Base-by-base conservation (phyloP, 2,113 vertebrate genomes). In the Lasiurus borealis region DNA sequence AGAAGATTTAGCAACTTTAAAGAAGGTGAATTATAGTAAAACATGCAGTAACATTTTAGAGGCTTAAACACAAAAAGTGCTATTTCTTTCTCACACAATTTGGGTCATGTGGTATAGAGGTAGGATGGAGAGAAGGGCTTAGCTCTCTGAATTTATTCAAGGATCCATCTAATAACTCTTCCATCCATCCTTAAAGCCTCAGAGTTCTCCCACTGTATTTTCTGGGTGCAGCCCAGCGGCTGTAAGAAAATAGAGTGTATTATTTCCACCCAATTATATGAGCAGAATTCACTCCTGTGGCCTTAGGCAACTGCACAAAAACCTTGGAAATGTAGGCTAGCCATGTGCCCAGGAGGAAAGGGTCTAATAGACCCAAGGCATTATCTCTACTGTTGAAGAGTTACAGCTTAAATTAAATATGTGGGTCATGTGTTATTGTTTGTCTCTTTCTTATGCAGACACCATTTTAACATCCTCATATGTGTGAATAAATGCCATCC, bases 361-460 rank as follows among this genome's bases (percentile, higher is more conserved):
- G 40, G 40, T 40, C 40, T 40, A 5, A 40, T 40, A 40, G 40
- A 40, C 40, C 40, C 40, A 40, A 89, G 21, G 16, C 27, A 27
- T 86, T 57, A 59, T 59, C 18, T 71, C 27, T 80, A 6, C 15
- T 2, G 48, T 57, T 27, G 27, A 90, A 76, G 54, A 71, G 86
- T 54, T 93, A 86, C 76, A 89, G 54, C 36, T 77, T 80, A 78
- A 82, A 62, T 90, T 48, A 90, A 75, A 80, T 78, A 84, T 46
- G 57, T 86, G 36, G 29, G 46, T 46, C 44, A 31, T n/a, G 8
- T 27, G 31, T 48, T 29, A 10, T 40, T 57, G 75, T 25, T 50
- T 31, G 68, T 25, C 3, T 66, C 36, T 91, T 76, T n/a, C 9
- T 29, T 83, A 5, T 34, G 16, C 10, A 59, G 31, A 27, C 1